Evolutionary conservation across 2,888 invertebrate genomes (phyloP), one percentile per base, ranked within the genome.

Genomic region (Oeneis ivallda): DNA sequence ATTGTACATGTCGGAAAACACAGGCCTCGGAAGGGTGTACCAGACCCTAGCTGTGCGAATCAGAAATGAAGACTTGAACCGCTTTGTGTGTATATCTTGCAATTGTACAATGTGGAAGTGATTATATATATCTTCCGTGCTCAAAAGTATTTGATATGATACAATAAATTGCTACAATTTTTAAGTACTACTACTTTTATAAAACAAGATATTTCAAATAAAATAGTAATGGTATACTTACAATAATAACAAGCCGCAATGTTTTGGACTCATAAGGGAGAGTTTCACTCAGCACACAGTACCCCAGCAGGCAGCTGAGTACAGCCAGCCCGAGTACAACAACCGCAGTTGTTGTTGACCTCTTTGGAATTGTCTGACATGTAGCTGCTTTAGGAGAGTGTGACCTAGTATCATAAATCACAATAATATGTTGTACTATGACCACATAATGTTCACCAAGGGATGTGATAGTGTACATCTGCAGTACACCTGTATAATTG

Each of bases 211-310:
- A 43, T 10, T 43, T 13, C 41, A 13, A 19, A 26, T 26, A 50
- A 17, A 50, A 26, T 50, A 50, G 5, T 13, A 0, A 19, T 11
- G 11, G 39, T 37, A 8, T 68, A 85, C 89, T 86, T 74, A 91
- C 92, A 71, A 89, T 83, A 53, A 90, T 79, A 65, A 89, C 88
- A 43, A 89, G 81, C 0, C 90, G 82, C 34, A 92, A 74, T 8
- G 89, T 91, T 73, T 89, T 92, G 1, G 91, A 90, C 69, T 92
- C 92, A 50, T 91, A 89, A 0, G 92, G 92, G 11, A 91, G 75
- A 1, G 87, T 87, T 74, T 92, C 92, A 56, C 92, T 89, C 2
- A 92, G 79, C 32, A 90, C 90, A 71, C 91, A 91, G 71, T 92
- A 92, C 1, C 91, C 92, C 0, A 92, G 81, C n/a, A 92, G 77